phyloP scores from a whole-genome alignment of 2,888 invertebrate species.

The Anticlea derivata region DNA sequence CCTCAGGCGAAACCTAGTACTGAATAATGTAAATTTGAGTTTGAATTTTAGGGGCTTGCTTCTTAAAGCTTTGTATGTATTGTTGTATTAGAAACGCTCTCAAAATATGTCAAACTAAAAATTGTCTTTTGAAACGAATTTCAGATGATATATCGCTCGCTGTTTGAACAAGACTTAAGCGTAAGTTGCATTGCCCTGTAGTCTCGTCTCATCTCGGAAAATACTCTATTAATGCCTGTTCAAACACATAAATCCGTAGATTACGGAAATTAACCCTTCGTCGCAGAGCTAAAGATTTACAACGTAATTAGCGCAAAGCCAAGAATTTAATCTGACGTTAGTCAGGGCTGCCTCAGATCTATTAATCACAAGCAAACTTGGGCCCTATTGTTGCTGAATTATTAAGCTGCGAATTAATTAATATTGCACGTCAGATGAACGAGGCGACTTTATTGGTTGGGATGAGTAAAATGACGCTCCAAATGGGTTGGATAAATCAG shows the following conservation, averaged over 20 bases:
- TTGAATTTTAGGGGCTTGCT: no score
- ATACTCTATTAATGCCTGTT: constrained; percentile 4
- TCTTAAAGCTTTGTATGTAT: no score
- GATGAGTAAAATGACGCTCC: constrained; percentile 42
- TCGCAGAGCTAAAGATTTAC: constrained; percentile 33
- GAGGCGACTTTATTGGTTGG: constrained; percentile 32
- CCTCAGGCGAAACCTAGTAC: no score
- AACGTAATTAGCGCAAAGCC: constrained; percentile 35
- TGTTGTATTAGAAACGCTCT: no score
- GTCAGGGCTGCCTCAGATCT: constrained; percentile 36
- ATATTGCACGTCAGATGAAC: constrained; percentile 44
- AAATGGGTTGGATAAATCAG: constrained; percentile 15
- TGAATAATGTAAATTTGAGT: no score
- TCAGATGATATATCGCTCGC: no score
- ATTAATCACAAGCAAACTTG: constrained; percentile 44
- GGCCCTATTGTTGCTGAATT: constrained; percentile 41
- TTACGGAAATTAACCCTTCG: constrained; percentile 36
- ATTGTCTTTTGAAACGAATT: no score
- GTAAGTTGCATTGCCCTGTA: no score
- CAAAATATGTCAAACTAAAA: no score
- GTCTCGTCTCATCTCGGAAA: neutral
- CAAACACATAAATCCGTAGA: constrained; percentile 19
- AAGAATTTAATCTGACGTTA: constrained; percentile 41
- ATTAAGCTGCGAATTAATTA: constrained; percentile 49
- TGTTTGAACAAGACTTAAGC: no score